These are phyloP conservation scores for Zelleria hepariella DNA, from an alignment of 2,888 invertebrate genomes.

Conservation along the genomic window DNA sequence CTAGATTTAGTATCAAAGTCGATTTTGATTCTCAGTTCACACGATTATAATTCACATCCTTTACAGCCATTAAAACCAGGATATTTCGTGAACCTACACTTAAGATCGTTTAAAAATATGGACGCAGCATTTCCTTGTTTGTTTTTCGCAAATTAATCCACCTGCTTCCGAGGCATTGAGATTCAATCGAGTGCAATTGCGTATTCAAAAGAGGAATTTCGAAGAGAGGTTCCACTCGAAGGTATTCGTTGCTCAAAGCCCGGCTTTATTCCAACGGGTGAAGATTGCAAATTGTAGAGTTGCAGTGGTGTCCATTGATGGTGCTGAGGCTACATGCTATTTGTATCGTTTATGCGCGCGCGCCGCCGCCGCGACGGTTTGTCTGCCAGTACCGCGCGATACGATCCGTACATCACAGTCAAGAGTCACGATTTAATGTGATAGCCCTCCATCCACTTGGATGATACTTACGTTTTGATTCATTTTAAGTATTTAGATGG, in stretches of 20 bases:
- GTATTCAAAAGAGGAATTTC: not conserved
- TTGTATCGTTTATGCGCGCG: constrained; percentile 14
- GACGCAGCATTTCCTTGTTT: not conserved
- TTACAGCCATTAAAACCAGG: not conserved
- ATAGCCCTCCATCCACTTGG: constrained; percentile 21
- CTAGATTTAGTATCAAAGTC: not conserved
- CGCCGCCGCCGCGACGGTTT: constrained; percentile 16
- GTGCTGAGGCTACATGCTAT: not conserved
- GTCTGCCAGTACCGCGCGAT: constrained; percentile 18
- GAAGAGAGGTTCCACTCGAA: not conserved
- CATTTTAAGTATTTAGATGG: no score
- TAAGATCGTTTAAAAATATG: not conserved
- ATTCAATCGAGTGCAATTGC: not conserved
- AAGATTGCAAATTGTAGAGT: no score
- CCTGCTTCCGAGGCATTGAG: not conserved
- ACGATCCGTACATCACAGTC: constrained; percentile 5
- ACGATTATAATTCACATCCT: not conserved
- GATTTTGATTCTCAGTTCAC: not conserved
- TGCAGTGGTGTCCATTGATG: not conserved
- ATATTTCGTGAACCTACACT: constrained; percentile 4
- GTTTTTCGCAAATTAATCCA: not conserved
- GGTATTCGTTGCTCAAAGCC: no score
- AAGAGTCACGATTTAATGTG: not conserved
- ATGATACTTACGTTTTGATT: constrained; percentile 12
- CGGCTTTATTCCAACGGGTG: no score